phyloP scores from a whole-genome alignment of 2,888 invertebrate species.

The Listrodromus nycthemerus region DNA sequence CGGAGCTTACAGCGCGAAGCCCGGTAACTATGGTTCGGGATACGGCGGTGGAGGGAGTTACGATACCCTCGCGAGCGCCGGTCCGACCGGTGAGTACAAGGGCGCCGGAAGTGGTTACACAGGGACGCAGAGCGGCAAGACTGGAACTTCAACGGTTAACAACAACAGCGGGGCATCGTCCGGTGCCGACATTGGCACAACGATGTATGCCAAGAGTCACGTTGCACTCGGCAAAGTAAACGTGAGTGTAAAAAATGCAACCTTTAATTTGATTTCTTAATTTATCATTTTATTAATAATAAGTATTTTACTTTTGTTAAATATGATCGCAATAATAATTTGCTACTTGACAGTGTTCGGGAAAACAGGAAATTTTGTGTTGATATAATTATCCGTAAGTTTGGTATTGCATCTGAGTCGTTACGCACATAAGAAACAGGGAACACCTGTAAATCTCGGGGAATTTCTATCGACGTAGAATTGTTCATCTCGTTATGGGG shows the following conservation, averaged over 20 bases:
- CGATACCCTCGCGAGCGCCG: slow-evolving; percentile 81
- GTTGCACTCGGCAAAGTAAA: slow-evolving; percentile 95
- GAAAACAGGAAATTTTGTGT: no score
- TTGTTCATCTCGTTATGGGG: no score
- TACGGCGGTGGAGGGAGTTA: slow-evolving; percentile 87
- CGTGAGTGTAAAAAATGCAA: slow-evolving; percentile 86
- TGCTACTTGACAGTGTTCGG: no score
- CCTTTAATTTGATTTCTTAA: neutral
- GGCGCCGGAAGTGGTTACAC: slow-evolving; percentile 80
- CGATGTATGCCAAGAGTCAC: slow-evolving; percentile 95
- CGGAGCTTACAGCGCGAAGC: slow-evolving; percentile 90
- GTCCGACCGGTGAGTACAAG: slow-evolving; percentile 82
- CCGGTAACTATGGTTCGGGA: slow-evolving; percentile 87
- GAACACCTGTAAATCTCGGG: no score
- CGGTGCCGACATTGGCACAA: slow-evolving; percentile 90
- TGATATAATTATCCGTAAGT: no score
- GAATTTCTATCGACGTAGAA: no score
- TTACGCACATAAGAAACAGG: no score
- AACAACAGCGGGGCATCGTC: slow-evolving; percentile 84
- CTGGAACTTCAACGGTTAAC: slow-evolving; percentile 81
- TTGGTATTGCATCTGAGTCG: no score
- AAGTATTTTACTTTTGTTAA: no score
- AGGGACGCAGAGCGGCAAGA: slow-evolving; percentile 83
- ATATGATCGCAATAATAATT: neutral
- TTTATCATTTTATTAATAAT: no score